Evolutionary conservation across 2,888 invertebrate genomes (phyloP).

Genomic region (Pseudoips prasinana): DNA sequence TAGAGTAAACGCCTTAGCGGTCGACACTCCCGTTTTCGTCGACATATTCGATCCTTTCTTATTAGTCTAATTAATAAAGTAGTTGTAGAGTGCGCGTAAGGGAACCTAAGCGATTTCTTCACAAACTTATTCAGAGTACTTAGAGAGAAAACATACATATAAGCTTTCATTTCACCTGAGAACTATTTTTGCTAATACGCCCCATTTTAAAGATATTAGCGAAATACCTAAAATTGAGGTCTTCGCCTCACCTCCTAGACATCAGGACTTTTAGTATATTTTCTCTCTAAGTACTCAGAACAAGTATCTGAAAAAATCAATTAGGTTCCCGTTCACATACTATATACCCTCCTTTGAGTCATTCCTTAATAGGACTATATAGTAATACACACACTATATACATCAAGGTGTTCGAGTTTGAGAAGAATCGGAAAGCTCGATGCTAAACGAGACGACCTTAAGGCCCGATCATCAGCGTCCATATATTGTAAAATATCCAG

Average conservation of each 20-base stretch:
- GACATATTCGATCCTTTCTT: background rate
- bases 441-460: too few species aligned
- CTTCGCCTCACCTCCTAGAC: too few species aligned
- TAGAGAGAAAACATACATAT: background rate
- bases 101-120: background rate
- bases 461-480: too few species aligned
- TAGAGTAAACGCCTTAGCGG: constrained; percentile 35
- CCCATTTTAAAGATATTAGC: too few species aligned
- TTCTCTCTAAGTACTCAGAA: background rate
- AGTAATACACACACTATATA: too few species aligned
- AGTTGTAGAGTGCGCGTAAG: background rate
- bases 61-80: background rate
- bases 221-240: too few species aligned
- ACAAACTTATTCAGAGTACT: constrained; percentile 1
- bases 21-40: constrained; percentile 4
- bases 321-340: background rate
- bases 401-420: too few species aligned
- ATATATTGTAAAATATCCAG: too few species aligned
- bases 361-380: background rate
- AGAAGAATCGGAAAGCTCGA: too few species aligned
- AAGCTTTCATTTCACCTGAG: background rate
- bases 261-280: background rate
- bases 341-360: too few species aligned
- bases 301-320: background rate
- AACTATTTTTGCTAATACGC: background rate